Percentiles rank a stretch among this genome's conserved stretches.
Conservation (phyloP, 2,888 invertebrate genomes). For the Barypeithes pellucidus region DNA sequence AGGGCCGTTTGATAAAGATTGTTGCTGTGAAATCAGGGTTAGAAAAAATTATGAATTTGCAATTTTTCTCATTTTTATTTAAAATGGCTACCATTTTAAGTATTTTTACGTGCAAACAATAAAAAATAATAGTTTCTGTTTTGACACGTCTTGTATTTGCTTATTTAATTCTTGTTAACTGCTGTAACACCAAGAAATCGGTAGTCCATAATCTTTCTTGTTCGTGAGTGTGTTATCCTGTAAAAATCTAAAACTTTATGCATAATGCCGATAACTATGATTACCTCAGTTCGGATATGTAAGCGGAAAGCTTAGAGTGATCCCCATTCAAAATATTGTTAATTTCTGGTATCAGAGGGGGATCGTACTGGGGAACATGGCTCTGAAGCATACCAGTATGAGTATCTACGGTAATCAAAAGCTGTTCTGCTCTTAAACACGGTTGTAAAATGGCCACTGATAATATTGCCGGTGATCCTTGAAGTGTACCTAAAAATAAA, state of each 20-base stretch:
- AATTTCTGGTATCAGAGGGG: constrained; percentile 86
- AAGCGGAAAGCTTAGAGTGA: constrained; percentile 77
- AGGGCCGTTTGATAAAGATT: background rate
- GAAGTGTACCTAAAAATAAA: constrained; percentile 80
- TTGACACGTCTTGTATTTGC: no score
- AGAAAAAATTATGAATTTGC: no score
- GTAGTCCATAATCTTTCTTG: no score
- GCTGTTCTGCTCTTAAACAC: constrained; percentile 92
- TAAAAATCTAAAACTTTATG: background rate
- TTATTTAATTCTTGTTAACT: no score
- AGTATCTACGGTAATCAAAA: constrained; percentile 94
- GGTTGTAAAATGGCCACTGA: constrained; percentile 92
- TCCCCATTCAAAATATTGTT: constrained; percentile 86
- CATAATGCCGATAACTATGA: background rate
- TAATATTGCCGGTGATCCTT: constrained; percentile 94
- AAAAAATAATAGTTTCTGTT: no score
- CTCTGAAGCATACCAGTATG: constrained; percentile 94
- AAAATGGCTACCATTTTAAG: no score
- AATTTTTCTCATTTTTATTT: no score
- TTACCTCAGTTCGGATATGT: constrained; percentile 78
- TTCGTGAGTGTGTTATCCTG: no score
- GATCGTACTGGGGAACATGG: constrained; percentile 93
- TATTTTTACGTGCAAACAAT: no score
- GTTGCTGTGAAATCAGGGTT: no score
- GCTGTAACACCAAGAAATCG: no score